Percentiles rank a stretch among this genome's conserved stretches.
These are phyloP conservation scores for Polylopha cassiicola DNA, from an alignment of 2,888 invertebrate species.

Conservation along the genomic window DNA sequence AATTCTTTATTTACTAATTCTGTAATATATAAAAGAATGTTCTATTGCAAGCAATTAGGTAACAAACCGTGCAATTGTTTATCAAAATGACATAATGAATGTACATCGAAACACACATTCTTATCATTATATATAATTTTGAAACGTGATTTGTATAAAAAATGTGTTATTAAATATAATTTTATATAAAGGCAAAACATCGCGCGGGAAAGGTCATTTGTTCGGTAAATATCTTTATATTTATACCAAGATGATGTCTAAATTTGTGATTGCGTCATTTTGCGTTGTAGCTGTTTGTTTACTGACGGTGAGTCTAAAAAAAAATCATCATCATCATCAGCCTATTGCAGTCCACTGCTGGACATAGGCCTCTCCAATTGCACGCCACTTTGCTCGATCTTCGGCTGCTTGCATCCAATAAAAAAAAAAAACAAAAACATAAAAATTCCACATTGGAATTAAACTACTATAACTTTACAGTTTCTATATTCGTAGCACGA, in stretches of 20 bases:
- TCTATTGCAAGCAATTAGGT: neutral
- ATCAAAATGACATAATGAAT: conserved; percentile 1
- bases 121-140: conserved; percentile 8
- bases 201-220: conserved; percentile 6
- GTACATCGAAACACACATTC: conserved; percentile 13
- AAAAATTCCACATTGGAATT: no score
- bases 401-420: no score
- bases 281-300: conserved; percentile 34
- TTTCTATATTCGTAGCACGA: no score
- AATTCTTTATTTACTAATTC: conserved; percentile 15
- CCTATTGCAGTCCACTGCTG: no score
- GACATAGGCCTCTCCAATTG: no score
- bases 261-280: conserved; percentile 31
- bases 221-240: conserved; percentile 31
- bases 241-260: conserved; percentile 28
- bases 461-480: no score
- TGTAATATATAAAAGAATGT: conserved; percentile 19
- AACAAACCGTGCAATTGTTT: neutral
- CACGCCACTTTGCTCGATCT: no score
- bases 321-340: no score
- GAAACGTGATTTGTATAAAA: conserved; percentile 15
- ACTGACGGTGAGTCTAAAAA: conserved; percentile 38
- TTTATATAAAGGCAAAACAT: conserved; percentile 8
- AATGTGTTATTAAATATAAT: neutral
- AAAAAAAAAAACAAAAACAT: no score